Percentiles rank a stretch among this genome's conserved stretches.
Evolutionary conservation across 30 jellyfish, hydroid and myxozoan genomes (phyloP).

Genomic region (Pseudorhiza aurosa): DNA sequence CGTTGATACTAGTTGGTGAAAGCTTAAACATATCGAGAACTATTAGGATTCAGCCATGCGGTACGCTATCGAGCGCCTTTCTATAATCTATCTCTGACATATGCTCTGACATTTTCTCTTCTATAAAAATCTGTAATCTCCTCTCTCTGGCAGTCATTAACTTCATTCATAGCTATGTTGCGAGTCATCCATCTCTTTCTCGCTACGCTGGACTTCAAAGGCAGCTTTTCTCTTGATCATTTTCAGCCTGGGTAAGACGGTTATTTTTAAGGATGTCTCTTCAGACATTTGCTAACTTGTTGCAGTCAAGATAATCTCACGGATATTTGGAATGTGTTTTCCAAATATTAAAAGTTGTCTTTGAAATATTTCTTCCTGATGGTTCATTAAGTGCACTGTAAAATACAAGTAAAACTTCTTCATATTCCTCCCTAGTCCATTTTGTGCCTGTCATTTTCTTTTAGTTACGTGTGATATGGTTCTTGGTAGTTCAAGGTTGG

Average conservation of each 20-base stretch:
- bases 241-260: neutral
- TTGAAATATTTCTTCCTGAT: neutral
- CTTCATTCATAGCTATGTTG: neutral
- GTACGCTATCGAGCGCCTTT: too few species aligned
- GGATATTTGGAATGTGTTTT: neutral
- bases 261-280: neutral
- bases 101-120: too few species aligned
- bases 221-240: neutral
- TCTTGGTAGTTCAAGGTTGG: constrained; percentile 18
- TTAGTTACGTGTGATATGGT: neutral
- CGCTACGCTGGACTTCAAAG: neutral
- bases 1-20: too few species aligned
- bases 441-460: neutral
- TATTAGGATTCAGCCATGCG: too few species aligned
- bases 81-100: too few species aligned
- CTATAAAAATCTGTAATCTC: too few species aligned
- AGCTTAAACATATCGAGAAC: too few species aligned
- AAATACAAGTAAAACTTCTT: constrained; percentile 2
- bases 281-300: constrained; percentile 15
- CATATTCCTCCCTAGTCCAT: constrained; percentile 14
- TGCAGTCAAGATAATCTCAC: constrained; percentile 8
- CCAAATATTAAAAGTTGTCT: constrained; percentile 10
- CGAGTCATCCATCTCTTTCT: neutral
- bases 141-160: neutral
- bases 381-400: constrained; percentile 1